These are phyloP conservation scores for Dynastes hyllus DNA, from an alignment of 2,888 invertebrate species.

Conservation along the genomic window DNA sequence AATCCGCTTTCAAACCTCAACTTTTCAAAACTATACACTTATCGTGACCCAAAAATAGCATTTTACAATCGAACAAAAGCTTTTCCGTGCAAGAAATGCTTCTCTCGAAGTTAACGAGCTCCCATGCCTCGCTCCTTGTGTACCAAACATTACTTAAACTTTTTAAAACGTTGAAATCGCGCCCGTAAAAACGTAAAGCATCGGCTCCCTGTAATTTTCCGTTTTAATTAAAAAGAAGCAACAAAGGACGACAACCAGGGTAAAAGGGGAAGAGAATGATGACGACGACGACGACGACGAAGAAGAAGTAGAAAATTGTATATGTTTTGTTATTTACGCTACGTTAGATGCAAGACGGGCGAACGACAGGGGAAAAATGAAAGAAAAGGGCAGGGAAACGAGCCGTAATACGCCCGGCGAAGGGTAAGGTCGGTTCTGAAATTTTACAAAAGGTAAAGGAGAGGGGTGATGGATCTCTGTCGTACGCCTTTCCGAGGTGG, in stretches of 20 bases:
- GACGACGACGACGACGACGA: no score
- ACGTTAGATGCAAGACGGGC: conserved; percentile 1
- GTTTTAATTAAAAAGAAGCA: conserved; percentile 23
- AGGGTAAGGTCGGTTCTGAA: neutral
- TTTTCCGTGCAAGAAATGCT: neutral
- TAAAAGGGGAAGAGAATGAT: neutral
- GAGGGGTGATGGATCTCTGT: neutral
- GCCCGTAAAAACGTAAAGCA: conserved; percentile 6
- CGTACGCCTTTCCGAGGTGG: no score
- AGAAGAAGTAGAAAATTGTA: neutral
- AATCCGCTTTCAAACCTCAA: no score
- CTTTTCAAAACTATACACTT: no score
- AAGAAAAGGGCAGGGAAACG: neutral
- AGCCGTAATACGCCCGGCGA: neutral
- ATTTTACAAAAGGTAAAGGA: neutral
- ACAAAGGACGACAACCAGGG: neutral
- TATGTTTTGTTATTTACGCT: conserved; percentile 13
- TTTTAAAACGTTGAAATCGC: conserved; percentile 16
- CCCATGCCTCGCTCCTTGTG: neutral
- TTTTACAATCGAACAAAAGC: no score
- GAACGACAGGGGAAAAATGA: neutral
- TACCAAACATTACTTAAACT: neutral
- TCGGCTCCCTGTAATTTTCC: conserved; percentile 10
- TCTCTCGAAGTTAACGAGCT: neutral
- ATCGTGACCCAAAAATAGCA: no score